Evolutionary conservation across 2,797 vertebrate genomes (phyloP).

Genomic region (Aotus griseimembra): DNA sequence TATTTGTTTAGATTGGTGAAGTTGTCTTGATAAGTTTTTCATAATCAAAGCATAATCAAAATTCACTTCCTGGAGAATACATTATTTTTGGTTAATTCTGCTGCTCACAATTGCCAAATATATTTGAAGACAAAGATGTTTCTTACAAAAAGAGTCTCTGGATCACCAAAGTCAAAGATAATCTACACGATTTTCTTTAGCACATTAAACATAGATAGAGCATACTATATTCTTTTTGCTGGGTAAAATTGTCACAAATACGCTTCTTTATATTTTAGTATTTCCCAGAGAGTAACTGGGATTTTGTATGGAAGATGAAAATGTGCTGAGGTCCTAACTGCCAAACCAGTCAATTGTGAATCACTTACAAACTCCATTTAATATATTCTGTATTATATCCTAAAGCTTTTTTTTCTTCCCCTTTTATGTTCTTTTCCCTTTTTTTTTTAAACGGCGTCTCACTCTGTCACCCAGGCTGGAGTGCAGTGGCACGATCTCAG

Average conservation of each 20-base stretch:
- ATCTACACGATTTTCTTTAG: neutral
- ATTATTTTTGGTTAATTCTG: constrained; percentile 40
- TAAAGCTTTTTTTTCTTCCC: neutral
- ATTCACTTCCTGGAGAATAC: constrained; percentile 11
- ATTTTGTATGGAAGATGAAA: neutral
- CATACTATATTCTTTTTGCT: neutral
- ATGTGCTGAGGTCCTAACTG: neutral
- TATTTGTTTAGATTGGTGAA: neutral
- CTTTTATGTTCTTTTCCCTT: neutral
- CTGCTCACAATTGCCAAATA: neutral
- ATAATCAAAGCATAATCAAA: constrained; percentile 32
- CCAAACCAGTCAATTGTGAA: neutral
- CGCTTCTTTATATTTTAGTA: neutral
- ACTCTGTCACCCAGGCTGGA: no score
- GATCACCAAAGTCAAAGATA: neutral
- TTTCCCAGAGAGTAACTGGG: neutral
- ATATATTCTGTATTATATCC: neutral
- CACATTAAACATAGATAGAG: neutral
- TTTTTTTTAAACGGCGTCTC: no score
- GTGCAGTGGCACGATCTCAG: no score
- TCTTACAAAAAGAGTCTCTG: neutral
- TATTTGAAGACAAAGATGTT: constrained; percentile 34
- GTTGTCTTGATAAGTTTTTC: neutral
- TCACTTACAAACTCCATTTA: neutral
- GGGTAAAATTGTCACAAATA: neutral